Base-by-base conservation (phyloP, 2,797 vertebrate genomes). In the Distichodus sexfasciatus region DNA sequence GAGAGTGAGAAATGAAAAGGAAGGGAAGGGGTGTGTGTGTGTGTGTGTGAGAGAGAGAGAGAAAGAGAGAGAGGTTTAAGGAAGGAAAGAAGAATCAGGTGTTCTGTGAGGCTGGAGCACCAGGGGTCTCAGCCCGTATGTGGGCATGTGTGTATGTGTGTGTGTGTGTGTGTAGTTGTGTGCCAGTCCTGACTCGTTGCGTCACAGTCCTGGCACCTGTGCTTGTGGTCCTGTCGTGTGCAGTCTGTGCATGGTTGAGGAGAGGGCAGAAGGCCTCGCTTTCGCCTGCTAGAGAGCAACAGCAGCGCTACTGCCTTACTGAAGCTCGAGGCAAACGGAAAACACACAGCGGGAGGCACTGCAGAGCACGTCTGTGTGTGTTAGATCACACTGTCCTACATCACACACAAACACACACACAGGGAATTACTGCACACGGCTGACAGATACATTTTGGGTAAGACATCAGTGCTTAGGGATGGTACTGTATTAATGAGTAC, bases 161-260 rank as follows among this genome's bases (percentile, higher is more conserved):
- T 26, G 7, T 46, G 1, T n/a, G n/a, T n/a, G 9, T n/a, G 29
- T 12, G 21, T 5, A 17, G 24, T 9, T 28, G 59, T 62, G 40
- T 63, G 29, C 40, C n/a, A 24, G 35, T 72, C n/a, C 46, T 72
- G 54, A 66, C 54, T 59, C 28, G 66, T 54, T 53, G 58, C n/a
- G n/a, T n/a, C n/a, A n/a, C n/a, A 62, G 38, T 23, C n/a, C 40
- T 33, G 38, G 38, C 24, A 19, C 60, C 23, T 54, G 48, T 66
- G 62, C 46, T 38, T 35, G 38, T 50, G 15, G 43, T n/a, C 9
- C 51, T 3, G 29, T n/a, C 14, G 46, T 55, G 64, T n/a, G 9
- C 40, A 15, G 40, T 43, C 40, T 43, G 40, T 43, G 40, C 12
- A 43, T 43, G 14, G 17, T 43, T 15, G 12, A 43, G 14, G 3